Percentiles rank a stretch among this genome's conserved stretches.
Evolutionary conservation across 2,888 invertebrate genomes (phyloP).

Genomic region (Noctua pronuba): DNA sequence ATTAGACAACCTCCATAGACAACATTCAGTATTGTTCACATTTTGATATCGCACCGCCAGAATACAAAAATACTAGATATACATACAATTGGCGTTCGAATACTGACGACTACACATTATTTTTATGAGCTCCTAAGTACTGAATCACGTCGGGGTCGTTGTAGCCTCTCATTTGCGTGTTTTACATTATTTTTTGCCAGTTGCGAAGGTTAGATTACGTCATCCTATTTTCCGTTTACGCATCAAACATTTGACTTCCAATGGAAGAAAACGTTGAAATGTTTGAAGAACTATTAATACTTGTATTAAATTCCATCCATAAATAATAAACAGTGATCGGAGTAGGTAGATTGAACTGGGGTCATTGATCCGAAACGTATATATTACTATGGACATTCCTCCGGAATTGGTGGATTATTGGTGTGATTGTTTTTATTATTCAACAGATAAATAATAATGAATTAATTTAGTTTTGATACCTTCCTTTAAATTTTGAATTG

Average conservation of each 20-base stretch:
- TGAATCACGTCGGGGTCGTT: constrained; percentile 78
- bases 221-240: constrained; percentile 68
- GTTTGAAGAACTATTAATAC: background rate
- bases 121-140: constrained; percentile 71
- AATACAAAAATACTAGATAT: constrained; percentile 53
- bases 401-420: too few species aligned
- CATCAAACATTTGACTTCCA: constrained; percentile 49
- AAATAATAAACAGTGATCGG: constrained; percentile 6
- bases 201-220: constrained; percentile 80
- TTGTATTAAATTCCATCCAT: background rate
- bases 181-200: constrained; percentile 75
- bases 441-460: too few species aligned
- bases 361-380: too few species aligned
- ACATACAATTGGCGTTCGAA: constrained; percentile 54
- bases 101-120: constrained; percentile 64
- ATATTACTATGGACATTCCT: too few species aligned
- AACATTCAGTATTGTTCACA: constrained; percentile 51
- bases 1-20: constrained; percentile 39
- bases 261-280: constrained; percentile 34
- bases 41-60: constrained; percentile 40
- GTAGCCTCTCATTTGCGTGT: constrained; percentile 75
- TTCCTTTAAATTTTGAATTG: too few species aligned
- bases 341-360: too few species aligned
- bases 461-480: too few species aligned
- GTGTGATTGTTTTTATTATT: too few species aligned